phyloP scores from a whole-genome alignment of 2,113 vertebrate genomes.

The Apistogramma diplotaenia region DNA sequence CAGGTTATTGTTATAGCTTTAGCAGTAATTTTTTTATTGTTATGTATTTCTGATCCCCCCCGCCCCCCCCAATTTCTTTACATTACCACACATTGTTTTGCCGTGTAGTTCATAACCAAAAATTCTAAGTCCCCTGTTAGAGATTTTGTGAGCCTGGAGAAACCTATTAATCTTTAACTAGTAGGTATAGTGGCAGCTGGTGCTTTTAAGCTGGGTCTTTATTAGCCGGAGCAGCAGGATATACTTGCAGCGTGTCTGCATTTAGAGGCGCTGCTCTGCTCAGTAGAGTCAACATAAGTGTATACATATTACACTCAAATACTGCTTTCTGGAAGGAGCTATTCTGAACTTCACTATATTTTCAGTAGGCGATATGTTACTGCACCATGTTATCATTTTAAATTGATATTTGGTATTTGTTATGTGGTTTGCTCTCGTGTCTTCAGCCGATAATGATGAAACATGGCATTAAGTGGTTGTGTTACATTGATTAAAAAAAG shows the following conservation, averaged over 20 bases:
- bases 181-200: conserved; percentile 47
- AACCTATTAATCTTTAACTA: conserved; percentile 80
- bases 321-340: background rate
- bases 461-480: background rate
- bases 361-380: background rate
- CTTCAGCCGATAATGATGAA: background rate
- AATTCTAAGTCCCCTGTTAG: conserved; percentile 16
- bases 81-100: conserved; percentile 14
- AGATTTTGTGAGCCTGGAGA: conserved; percentile 39
- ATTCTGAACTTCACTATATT: background rate
- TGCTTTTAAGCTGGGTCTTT: conserved; percentile 69
- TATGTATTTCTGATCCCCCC: background rate
- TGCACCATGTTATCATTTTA: background rate
- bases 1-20: background rate
- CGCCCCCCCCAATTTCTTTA: background rate
- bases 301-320: background rate
- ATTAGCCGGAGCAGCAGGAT: conserved; percentile 64
- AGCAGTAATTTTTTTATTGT: background rate
- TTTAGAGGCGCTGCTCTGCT: conserved; percentile 15
- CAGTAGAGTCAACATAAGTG: conserved; percentile 35
- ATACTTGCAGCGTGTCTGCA: conserved; percentile 27
- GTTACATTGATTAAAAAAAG: background rate
- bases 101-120: conserved; percentile 8
- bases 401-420: background rate
- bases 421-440: background rate